These are phyloP conservation scores for Linnaemya vulpina DNA, from an alignment of 2,888 invertebrate species.

Conservation along the genomic window DNA sequence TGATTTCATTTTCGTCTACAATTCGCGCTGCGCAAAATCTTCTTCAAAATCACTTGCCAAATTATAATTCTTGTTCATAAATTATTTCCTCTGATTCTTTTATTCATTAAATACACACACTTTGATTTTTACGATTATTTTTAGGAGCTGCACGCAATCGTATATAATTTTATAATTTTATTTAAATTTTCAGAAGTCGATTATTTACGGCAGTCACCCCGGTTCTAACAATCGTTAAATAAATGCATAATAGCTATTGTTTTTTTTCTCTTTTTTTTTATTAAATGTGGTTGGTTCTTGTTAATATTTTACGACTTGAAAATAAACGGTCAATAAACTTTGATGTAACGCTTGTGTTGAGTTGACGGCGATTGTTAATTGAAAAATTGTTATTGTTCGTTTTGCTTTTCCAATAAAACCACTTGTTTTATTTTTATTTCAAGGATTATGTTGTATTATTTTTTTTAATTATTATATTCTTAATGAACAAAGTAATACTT, in stretches of 20 bases:
- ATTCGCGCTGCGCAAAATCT: slow-evolving; percentile 20
- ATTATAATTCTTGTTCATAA: neutral
- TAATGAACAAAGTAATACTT: neutral
- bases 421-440: slow-evolving; percentile 10
- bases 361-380: slow-evolving; percentile 16
- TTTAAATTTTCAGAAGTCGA: slow-evolving; percentile 9
- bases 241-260: neutral
- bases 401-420: slow-evolving; percentile 1
- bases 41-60: slow-evolving; percentile 41
- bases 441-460: slow-evolving; percentile 14
- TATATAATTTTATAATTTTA: neutral
- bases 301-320: neutral
- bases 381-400: slow-evolving; percentile 4
- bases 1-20: slow-evolving; percentile 76
- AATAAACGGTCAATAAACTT: slow-evolving; percentile 56
- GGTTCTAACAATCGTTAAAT: neutral
- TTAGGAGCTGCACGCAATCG: neutral
- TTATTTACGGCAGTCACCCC: slow-evolving; percentile 3
- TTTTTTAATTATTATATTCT: slow-evolving; percentile 4
- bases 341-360: neutral
- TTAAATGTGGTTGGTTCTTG: neutral
- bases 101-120: slow-evolving; percentile 6
- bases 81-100: slow-evolving; percentile 16
- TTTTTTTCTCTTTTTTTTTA: neutral
- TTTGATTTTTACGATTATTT: slow-evolving; percentile 16